These are phyloP conservation scores for Mobula hypostoma DNA, from an alignment of 2,113 vertebrate genomes.

Conservation along the genomic window DNA sequence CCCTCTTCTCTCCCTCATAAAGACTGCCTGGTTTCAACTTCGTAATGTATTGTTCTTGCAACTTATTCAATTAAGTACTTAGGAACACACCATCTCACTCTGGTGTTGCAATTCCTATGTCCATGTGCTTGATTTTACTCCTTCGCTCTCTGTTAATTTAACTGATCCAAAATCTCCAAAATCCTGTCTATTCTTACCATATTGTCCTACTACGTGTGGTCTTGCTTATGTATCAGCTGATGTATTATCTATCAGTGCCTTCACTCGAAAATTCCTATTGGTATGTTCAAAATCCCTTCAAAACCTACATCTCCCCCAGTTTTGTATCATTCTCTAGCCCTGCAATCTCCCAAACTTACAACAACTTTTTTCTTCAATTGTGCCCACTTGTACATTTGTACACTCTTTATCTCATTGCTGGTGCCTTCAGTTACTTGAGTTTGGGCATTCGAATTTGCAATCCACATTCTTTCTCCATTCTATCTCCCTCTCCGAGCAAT, in stretches of 20 bases:
- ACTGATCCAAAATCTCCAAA: background rate
- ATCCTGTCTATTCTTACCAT: background rate
- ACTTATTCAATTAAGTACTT: background rate
- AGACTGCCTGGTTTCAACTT: background rate
- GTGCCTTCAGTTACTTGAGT: background rate
- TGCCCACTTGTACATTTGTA: background rate
- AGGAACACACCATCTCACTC: background rate
- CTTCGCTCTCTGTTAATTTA: background rate
- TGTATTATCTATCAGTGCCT: background rate
- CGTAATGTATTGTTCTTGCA: background rate
- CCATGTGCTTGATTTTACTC: background rate
- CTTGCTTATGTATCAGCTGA: background rate
- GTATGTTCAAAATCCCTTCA: background rate
- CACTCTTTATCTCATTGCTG: background rate
- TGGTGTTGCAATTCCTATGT: background rate
- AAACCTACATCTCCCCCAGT: background rate
- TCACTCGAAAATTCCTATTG: background rate
- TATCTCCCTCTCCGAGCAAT: background rate
- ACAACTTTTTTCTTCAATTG: background rate
- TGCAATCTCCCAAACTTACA: background rate
- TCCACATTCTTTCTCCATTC: background rate
- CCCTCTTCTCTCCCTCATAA: background rate
- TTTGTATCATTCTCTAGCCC: background rate
- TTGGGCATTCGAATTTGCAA: background rate
- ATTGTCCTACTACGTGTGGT: background rate